Evolutionary conservation across 1,140 invertebrate genomes (phyloP).

Genomic region (Leptinotarsa defecta): DNA sequence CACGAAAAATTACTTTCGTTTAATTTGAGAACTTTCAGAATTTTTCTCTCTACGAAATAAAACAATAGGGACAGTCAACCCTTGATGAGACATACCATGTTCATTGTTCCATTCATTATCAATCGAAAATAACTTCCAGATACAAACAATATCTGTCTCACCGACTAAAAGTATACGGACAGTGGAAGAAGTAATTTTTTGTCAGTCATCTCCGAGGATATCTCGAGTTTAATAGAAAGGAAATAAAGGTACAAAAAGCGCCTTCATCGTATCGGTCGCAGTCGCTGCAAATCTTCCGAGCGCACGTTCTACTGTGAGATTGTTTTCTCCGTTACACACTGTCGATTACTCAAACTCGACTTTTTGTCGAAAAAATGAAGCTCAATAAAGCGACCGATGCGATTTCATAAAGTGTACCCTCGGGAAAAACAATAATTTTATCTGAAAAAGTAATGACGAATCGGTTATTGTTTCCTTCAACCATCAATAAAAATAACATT

Average conservation of each 20-base stretch:
- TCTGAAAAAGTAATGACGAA: neutral
- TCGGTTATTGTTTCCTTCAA: conserved; percentile 2
- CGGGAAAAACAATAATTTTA: neutral
- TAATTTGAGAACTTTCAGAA: too few species aligned
- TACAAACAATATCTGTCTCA: too few species aligned
- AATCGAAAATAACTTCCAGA: too few species aligned
- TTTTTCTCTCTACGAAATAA: too few species aligned
- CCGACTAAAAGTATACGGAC: too few species aligned
- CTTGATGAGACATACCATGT: too few species aligned
- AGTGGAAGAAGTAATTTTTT: too few species aligned
- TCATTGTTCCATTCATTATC: too few species aligned
- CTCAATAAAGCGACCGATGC: neutral
- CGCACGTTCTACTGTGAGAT: neutral
- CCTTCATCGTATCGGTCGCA: neutral
- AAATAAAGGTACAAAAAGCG: neutral
- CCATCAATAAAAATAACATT: neutral
- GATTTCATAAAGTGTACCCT: neutral
- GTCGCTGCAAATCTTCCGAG: neutral
- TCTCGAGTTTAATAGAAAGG: neutral
- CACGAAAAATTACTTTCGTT: too few species aligned
- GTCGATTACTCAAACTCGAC: neutral
- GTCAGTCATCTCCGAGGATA: too few species aligned
- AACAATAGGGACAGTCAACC: too few species aligned
- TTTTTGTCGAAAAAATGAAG: neutral
- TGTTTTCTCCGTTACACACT: neutral